Conservation (phyloP, 2,797 vertebrate species). For the Hafferia zeledoni region DNA sequence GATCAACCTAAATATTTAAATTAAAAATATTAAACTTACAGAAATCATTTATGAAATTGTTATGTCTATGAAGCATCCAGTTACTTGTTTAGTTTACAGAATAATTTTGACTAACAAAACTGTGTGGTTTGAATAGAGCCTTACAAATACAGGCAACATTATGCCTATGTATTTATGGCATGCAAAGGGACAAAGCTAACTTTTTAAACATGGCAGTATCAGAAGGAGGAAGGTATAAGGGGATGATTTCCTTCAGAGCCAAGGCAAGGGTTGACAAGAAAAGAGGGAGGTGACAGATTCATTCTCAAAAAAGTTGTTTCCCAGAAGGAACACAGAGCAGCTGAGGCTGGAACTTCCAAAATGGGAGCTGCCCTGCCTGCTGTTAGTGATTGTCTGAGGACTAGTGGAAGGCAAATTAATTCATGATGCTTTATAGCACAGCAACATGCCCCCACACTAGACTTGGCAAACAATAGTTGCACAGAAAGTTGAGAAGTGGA, state of each 20-base stretch:
- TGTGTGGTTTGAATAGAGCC: neutral
- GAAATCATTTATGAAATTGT: neutral
- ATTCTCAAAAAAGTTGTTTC: neutral
- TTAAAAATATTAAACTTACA: neutral
- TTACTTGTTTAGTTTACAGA: neutral
- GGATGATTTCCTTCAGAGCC: neutral
- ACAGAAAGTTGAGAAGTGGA: neutral
- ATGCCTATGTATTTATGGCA: neutral
- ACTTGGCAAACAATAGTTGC: neutral
- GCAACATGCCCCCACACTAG: accelerated
- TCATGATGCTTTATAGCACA: neutral
- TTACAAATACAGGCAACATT: neutral
- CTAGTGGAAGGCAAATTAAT: neutral
- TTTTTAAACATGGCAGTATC: neutral
- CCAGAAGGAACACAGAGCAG: neutral
- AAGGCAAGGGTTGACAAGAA: neutral
- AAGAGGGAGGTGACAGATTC: neutral
- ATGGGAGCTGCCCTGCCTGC: neutral
- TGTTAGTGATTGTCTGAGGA: neutral
- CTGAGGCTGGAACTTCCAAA: neutral
- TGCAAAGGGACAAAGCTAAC: accelerated
- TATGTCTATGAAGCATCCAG: neutral
- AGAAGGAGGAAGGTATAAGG: neutral
- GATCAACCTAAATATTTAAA: neutral
- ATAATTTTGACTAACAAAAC: neutral